A percentile compares a stretch with the other conserved stretches of the same genome.
Evolutionary conservation across 1,140 invertebrate species (phyloP).

Genomic region (Ridgeia piscesae): DNA sequence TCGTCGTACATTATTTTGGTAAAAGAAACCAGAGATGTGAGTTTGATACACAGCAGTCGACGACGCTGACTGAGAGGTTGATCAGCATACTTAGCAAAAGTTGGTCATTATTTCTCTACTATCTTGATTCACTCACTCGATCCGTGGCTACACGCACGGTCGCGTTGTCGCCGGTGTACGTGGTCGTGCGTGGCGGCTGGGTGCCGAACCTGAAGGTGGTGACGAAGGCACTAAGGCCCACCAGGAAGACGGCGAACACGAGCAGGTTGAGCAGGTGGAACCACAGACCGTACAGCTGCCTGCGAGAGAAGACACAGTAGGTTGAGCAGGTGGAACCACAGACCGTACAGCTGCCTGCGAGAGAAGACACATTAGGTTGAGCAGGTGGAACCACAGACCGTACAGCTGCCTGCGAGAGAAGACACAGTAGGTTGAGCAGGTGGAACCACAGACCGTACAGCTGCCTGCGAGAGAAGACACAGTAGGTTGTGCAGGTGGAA

Average conservation of each 20-base stretch:
- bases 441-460: too few relatives aligned
- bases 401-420: too few relatives aligned
- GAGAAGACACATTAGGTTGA: too few relatives aligned
- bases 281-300: constrained; percentile 51
- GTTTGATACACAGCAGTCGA: neutral
- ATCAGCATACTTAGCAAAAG: neutral
- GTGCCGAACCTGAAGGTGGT: neutral
- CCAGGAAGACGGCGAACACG: constrained; percentile 50
- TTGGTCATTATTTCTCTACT: neutral
- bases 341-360: too few relatives aligned
- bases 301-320: constrained; percentile 31
- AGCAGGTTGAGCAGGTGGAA: constrained; percentile 48
- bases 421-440: too few relatives aligned
- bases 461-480: too few relatives aligned
- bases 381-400: too few relatives aligned
- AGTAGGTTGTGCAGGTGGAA: too few relatives aligned
- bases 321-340: neutral
- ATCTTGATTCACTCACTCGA: neutral
- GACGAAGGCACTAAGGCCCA: constrained; percentile 46
- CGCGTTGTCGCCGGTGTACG: neutral
- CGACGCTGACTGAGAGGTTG: neutral
- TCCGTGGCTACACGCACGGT: neutral
- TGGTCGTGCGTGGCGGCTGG: neutral
- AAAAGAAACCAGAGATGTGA: neutral
- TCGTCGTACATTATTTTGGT: neutral